Evolutionary conservation across 2,797 vertebrate species (phyloP).

Genomic region (Oryzias dopingdopingensis): DNA sequence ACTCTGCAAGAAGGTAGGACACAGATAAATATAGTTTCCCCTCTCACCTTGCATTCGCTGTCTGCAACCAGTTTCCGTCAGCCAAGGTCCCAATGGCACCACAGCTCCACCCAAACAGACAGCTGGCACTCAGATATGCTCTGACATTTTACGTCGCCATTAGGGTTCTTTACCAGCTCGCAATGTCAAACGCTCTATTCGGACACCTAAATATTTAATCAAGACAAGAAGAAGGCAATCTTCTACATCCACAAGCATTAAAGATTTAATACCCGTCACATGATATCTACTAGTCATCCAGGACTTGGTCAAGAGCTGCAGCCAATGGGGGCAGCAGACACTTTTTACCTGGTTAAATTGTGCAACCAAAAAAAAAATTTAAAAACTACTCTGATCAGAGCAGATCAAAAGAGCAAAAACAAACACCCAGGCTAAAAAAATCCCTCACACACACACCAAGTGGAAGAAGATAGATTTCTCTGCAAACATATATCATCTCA

Average conservation of each 20-base stretch:
- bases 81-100: constrained; percentile 49
- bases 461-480: constrained; percentile 40
- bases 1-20: constrained; percentile 49
- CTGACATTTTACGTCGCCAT: constrained; percentile 45
- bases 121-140: constrained; percentile 67
- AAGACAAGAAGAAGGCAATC: constrained; percentile 76
- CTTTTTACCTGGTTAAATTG: constrained; percentile 39
- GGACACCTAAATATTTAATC: constrained; percentile 80
- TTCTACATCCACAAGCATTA: constrained; percentile 75
- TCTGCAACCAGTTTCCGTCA: constrained; percentile 48
- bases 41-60: constrained; percentile 49
- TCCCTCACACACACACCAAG: constrained; percentile 1
- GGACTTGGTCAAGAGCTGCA: constrained; percentile 46
- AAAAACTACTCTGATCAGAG: no score
- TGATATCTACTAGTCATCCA: constrained; percentile 60
- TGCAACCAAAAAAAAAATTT: not conserved
- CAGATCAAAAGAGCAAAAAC: not conserved
- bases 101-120: constrained; percentile 53
- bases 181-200: constrained; percentile 71
- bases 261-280: constrained; percentile 74
- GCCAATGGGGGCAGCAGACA: constrained; percentile 36
- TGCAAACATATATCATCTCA: constrained; percentile 59
- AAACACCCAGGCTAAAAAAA: constrained; percentile 1
- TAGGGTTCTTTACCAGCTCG: constrained; percentile 63
- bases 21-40: constrained; percentile 68